phyloP scores from a whole-genome alignment of 1,140 invertebrate genomes.

The Galendromus occidentalis region DNA sequence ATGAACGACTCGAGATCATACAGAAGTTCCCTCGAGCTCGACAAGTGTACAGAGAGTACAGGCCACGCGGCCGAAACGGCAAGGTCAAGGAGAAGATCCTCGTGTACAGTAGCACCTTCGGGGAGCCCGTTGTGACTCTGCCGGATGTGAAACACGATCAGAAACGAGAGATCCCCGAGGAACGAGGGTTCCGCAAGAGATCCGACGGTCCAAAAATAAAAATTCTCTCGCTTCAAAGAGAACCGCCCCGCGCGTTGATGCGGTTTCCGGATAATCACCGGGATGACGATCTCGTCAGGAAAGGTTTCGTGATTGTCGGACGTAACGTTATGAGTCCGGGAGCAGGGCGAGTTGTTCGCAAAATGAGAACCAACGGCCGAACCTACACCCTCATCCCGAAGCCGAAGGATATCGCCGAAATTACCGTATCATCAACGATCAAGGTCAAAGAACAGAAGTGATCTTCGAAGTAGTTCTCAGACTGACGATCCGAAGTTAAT shows the following conservation, averaged over 20 bases:
- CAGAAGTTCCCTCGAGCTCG: not conserved
- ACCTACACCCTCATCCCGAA: not conserved
- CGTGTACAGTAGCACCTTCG: not conserved
- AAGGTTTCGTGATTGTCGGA: not conserved
- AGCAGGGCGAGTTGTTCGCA: not conserved
- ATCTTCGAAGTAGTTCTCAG: too few species aligned
- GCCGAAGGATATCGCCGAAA: not conserved
- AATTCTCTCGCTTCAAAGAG: not conserved
- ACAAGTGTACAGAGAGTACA: not conserved
- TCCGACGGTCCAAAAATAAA: not conserved
- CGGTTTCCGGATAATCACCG: too few species aligned
- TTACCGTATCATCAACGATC: not conserved
- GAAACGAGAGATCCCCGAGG: not conserved
- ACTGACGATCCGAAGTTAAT: too few species aligned
- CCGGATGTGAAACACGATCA: conserved; percentile 1
- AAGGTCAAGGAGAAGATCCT: not conserved
- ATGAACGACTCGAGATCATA: not conserved
- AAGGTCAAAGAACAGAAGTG: not conserved
- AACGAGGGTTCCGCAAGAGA: not conserved
- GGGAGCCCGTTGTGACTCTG: not conserved
- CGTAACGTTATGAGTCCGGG: not conserved
- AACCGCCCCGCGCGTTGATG: not conserved
- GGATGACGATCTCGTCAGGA: not conserved
- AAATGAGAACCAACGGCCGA: not conserved
- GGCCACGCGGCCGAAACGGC: not conserved